Evolutionary conservation across 2,113 vertebrate genomes (phyloP).

Genomic region (Monopterus albus): DNA sequence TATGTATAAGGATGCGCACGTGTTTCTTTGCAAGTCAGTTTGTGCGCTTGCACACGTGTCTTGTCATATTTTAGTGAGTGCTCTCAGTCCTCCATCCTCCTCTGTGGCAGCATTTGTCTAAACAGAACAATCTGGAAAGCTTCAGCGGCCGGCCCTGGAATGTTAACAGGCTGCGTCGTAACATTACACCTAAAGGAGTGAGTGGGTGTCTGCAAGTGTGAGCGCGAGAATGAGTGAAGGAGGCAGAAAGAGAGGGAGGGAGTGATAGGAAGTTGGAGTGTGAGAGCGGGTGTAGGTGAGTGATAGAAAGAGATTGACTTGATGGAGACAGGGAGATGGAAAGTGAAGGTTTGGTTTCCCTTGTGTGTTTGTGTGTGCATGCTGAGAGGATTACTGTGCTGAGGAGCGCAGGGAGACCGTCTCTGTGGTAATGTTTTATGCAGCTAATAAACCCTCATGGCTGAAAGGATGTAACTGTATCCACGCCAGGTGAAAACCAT

Average conservation of each 20-base stretch:
- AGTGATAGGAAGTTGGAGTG: conserved; percentile 28
- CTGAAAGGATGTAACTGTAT: conserved; percentile 62
- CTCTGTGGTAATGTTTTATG: conserved; percentile 59
- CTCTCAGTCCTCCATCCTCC: conserved; percentile 9
- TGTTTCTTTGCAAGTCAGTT: conserved; percentile 7
- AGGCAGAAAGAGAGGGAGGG: conserved; percentile 4
- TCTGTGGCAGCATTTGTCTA: conserved; percentile 48
- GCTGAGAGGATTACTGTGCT: too few species aligned
- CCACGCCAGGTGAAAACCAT: conserved; percentile 73
- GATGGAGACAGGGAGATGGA: conserved; percentile 43
- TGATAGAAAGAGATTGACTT: conserved; percentile 22
- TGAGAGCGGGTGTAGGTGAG: conserved; percentile 7
- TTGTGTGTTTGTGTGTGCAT: conserved; percentile 30
- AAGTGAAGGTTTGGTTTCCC: conserved; percentile 31
- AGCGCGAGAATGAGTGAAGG: conserved; percentile 13
- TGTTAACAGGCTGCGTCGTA: conserved; percentile 66
- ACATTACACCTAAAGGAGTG: conserved; percentile 64
- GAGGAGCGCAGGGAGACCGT: conserved; percentile 59
- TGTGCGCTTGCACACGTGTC: conserved; percentile 3
- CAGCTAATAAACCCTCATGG: conserved; percentile 62
- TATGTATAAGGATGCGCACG: background rate
- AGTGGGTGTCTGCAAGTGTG: conserved; percentile 46
- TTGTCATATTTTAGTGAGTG: conserved; percentile 9
- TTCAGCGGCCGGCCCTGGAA: conserved; percentile 58
- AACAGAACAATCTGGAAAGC: conserved; percentile 76